A percentile compares a stretch with the other conserved stretches of the same genome.
Conservation (phyloP, 1,140 invertebrate genomes). For the Drosophila watanabei region DNA sequence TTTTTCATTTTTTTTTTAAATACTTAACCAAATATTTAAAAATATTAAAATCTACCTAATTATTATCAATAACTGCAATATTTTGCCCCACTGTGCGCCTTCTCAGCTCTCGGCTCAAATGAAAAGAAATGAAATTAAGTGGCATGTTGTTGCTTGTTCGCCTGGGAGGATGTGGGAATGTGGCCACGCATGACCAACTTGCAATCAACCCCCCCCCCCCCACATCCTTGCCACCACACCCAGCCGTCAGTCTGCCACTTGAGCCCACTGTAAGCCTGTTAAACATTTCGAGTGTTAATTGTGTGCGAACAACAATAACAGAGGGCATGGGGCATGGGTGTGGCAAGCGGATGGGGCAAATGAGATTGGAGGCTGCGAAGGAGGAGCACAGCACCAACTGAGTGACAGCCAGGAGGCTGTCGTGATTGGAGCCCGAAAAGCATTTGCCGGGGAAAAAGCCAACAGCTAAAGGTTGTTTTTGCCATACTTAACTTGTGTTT, state of each 20-base stretch:
- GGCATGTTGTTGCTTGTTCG: constrained; percentile 61
- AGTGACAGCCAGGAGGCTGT: constrained; percentile 2
- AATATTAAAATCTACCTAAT: background rate
- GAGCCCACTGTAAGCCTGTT: constrained; percentile 66
- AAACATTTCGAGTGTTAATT: constrained; percentile 76
- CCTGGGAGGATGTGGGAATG: constrained; percentile 25
- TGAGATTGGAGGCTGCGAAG: constrained; percentile 3
- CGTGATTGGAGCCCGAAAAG: constrained; percentile 19
- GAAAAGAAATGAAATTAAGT: constrained; percentile 80
- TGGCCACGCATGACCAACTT: constrained; percentile 50
- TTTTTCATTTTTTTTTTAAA: too few species aligned
- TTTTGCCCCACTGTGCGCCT: constrained; percentile 44
- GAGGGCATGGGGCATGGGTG: constrained; percentile 3
- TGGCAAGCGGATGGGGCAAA: constrained; percentile 1
- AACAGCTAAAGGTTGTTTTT: constrained; percentile 3
- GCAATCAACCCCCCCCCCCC: constrained; percentile 42
- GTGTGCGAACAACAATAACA: constrained; percentile 75
- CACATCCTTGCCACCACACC: background rate
- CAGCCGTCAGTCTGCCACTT: constrained; percentile 36
- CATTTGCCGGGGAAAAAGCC: background rate
- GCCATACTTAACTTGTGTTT: constrained; percentile 12
- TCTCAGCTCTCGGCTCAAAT: constrained; percentile 43
- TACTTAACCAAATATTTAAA: too few species aligned
- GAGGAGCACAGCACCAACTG: background rate
- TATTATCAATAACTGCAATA: background rate